Conservation (phyloP, 2,888 invertebrate genomes). For the Agrotis puta region DNA sequence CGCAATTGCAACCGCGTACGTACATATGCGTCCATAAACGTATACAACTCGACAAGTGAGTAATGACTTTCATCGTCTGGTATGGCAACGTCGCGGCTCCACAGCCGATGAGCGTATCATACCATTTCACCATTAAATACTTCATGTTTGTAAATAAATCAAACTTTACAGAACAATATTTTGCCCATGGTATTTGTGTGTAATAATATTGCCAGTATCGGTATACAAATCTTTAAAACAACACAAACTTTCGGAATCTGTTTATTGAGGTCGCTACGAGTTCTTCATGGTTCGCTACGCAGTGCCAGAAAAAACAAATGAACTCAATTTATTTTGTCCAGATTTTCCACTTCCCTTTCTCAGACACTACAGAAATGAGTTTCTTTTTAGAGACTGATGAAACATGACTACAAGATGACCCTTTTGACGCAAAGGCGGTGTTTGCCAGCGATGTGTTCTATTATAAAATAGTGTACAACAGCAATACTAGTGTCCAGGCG, state of each 20-base stretch:
- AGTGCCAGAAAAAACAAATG: constrained; percentile 73
- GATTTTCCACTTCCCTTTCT: constrained; percentile 63
- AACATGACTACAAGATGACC: constrained; percentile 47
- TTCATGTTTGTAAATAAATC: constrained; percentile 58
- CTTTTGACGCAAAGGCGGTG: constrained; percentile 41
- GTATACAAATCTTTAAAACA: constrained; percentile 48
- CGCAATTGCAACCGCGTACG: constrained; percentile 71
- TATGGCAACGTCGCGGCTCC: constrained; percentile 84
- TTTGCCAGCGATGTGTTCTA: constrained; percentile 49
- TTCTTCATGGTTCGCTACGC: constrained; percentile 75
- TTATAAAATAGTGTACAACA: constrained; percentile 56
- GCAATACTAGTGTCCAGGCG: constrained; percentile 71
- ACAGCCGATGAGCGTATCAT: constrained; percentile 76
- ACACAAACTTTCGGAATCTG: constrained; percentile 65
- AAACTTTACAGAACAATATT: constrained; percentile 35
- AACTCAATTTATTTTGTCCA: constrained; percentile 69
- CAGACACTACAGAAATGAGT: constrained; percentile 46
- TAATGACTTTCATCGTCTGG: constrained; percentile 88
- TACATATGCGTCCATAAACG: constrained; percentile 61
- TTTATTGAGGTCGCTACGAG: constrained; percentile 77
- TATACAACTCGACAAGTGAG: constrained; percentile 73
- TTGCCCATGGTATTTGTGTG: constrained; percentile 22
- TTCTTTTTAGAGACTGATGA: constrained; percentile 45
- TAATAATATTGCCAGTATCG: constrained; percentile 38
- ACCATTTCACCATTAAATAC: constrained; percentile 78